phyloP scores from a whole-genome alignment of 2,888 invertebrate genomes.

The Acanthosepion esculentum region DNA sequence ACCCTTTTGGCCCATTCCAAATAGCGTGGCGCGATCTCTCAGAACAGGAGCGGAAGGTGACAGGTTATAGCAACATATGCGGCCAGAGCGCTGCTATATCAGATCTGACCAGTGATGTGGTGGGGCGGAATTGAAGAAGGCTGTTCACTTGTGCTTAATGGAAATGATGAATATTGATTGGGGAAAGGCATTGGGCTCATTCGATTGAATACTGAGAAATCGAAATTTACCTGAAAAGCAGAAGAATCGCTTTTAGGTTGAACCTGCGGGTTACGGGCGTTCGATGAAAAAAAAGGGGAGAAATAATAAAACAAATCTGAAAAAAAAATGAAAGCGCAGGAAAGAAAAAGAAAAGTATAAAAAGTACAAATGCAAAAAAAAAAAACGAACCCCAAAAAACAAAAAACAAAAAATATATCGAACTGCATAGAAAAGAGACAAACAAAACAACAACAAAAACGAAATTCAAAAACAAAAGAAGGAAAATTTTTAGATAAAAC shows the following conservation, averaged over 20 bases:
- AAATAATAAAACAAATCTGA: background rate
- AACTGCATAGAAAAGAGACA: background rate
- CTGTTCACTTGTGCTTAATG: too few relatives aligned
- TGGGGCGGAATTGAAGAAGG: too few relatives aligned
- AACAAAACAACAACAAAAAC: background rate
- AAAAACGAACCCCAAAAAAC: background rate
- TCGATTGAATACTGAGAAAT: background rate
- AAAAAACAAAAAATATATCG: background rate
- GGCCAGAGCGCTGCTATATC: too few relatives aligned
- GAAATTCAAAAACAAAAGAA: background rate
- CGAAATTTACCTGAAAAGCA: background rate
- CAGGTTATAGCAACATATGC: too few relatives aligned
- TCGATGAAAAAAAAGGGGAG: background rate
- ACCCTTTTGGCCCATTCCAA: too few relatives aligned
- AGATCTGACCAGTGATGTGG: too few relatives aligned
- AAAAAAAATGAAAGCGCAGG: background rate
- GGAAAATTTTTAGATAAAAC: too few relatives aligned
- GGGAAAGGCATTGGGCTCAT: background rate
- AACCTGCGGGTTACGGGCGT: background rate
- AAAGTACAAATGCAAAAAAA: background rate
- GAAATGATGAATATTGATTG: background rate
- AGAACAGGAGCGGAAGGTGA: too few relatives aligned
- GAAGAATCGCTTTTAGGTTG: constrained; percentile 7
- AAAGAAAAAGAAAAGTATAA: background rate
- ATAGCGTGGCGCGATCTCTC: too few relatives aligned